Conservation (phyloP, 2,113 vertebrate species). For the Eira barbara region DNA sequence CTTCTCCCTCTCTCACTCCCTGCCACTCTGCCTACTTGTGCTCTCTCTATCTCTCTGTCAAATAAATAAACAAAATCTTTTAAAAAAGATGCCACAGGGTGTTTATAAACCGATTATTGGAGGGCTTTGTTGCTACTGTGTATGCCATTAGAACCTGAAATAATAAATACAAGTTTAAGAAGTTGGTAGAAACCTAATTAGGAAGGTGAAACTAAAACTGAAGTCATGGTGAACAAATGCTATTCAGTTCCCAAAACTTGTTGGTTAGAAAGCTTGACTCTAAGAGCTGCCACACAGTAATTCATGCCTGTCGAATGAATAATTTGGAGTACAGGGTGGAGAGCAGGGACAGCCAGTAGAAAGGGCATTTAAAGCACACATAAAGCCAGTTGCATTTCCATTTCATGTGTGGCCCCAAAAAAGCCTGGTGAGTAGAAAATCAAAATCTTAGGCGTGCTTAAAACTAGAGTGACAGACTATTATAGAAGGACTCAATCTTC, state of each 20-base stretch:
- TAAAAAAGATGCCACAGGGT: background rate
- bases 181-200: background rate
- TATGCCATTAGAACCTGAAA: background rate
- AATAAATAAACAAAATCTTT: too few species aligned
- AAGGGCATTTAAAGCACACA: background rate
- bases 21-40: too few species aligned
- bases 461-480: background rate
- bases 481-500: background rate
- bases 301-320: background rate
- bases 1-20: too few species aligned
- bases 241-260: background rate
- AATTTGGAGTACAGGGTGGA: background rate
- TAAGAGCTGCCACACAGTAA: background rate
- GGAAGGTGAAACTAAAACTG: background rate
- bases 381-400: background rate
- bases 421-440: background rate
- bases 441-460: constrained; percentile 19
- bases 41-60: too few species aligned
- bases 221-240: background rate
- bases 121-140: background rate
- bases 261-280: background rate
- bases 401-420: background rate
- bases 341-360: background rate
- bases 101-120: background rate
- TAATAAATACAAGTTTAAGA: background rate